Conservation (phyloP, 2,113 vertebrate genomes). For the Nycticorax nycticorax region DNA sequence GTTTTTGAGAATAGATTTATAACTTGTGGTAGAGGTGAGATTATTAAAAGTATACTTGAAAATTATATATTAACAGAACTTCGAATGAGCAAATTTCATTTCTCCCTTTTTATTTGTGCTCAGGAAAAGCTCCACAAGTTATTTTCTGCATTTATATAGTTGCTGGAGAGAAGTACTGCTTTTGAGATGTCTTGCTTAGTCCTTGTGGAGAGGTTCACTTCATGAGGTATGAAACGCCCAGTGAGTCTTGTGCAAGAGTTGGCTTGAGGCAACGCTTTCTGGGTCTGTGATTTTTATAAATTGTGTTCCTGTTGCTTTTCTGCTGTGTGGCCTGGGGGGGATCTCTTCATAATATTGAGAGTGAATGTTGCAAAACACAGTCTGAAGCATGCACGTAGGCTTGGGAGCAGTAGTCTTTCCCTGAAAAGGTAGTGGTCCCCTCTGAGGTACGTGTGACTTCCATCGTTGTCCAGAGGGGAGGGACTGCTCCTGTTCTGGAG, state of each 20-base stretch:
- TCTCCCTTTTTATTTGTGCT: background rate
- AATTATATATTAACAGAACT: background rate
- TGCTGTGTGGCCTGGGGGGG: background rate
- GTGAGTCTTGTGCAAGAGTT: background rate
- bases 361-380: background rate
- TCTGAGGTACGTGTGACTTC: background rate
- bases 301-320: background rate
- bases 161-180: background rate
- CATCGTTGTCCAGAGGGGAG: background rate
- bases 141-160: background rate
- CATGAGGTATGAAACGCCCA: fast-evolving
- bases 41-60: background rate
- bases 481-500: background rate
- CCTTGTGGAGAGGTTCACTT: background rate
- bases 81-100: background rate
- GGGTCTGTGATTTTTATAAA: background rate
- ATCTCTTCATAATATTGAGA: background rate
- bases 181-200: background rate
- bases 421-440: background rate
- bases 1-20: background rate
- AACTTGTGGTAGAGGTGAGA: background rate
- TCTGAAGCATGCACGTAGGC: fast-evolving
- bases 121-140: background rate
- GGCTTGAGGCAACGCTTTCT: background rate
- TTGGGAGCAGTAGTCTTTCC: background rate